Evolutionary conservation across 1,140 invertebrate genomes (phyloP).

Genomic region (Littorina saxatilis): DNA sequence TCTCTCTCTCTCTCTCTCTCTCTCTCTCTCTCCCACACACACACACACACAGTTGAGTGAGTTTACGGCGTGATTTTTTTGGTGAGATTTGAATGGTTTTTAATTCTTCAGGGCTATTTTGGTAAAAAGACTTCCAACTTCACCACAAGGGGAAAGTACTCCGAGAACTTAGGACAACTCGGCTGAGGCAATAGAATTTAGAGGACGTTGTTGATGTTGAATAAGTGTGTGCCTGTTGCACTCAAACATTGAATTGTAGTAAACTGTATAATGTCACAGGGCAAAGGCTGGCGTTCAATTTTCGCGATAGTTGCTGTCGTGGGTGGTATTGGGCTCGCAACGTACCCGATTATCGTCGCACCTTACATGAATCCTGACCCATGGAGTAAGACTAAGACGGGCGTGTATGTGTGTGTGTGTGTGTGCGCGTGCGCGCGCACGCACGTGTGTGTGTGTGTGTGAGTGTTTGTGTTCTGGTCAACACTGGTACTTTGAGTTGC

Average conservation of each 20-base stretch:
- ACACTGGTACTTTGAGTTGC: background rate
- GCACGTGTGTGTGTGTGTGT: background rate
- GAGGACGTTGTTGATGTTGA: too few species aligned
- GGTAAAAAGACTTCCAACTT: too few species aligned
- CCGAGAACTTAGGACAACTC: too few species aligned
- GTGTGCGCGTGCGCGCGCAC: background rate
- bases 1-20: too few species aligned
- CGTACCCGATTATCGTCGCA: slow-evolving; percentile 82
- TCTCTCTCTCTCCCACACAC: too few species aligned
- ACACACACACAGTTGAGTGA: too few species aligned
- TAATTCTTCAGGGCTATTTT: background rate
- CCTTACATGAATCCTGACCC: slow-evolving; percentile 79
- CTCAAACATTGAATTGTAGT: background rate
- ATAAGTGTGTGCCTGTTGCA: background rate
- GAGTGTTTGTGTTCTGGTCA: background rate
- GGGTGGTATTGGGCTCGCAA: slow-evolving; percentile 77
- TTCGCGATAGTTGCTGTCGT: slow-evolving; percentile 80
- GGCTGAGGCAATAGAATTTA: too few species aligned
- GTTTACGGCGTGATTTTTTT: too few species aligned
- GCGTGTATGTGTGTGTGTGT: background rate
- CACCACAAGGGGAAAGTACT: too few species aligned
- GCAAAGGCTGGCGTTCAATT: slow-evolving; percentile 79
- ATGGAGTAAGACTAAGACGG: slow-evolving; percentile 53
- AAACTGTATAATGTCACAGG: background rate
- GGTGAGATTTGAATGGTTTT: background rate